Percentiles rank a stretch among this genome's conserved stretches.
phyloP scores from a whole-genome alignment of 1,140 invertebrate genomes.

The Apis dorsata region DNA sequence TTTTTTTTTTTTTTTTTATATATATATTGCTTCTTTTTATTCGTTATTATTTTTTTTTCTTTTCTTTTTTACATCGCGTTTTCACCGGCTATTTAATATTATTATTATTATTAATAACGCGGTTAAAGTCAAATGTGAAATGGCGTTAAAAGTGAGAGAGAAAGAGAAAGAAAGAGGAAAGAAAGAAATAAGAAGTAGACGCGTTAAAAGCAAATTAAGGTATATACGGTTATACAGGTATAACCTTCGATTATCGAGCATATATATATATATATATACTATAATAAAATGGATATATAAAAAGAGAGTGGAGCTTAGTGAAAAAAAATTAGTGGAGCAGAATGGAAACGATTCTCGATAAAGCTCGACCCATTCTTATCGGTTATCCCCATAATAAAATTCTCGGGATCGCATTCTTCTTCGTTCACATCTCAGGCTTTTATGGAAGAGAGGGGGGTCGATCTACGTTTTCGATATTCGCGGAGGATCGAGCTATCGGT shows the following conservation, averaged over 20 bases:
- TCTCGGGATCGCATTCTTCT: not conserved
- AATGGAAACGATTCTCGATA: conserved; percentile 50
- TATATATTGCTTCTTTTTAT: conserved; percentile 1
- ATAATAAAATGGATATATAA: not conserved
- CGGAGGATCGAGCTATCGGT: conserved; percentile 2
- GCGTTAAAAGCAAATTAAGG: conserved; percentile 27
- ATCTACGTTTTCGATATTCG: not conserved
- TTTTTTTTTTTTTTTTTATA: conserved; percentile 41
- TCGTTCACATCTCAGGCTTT: not conserved
- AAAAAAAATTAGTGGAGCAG: conserved; percentile 42
- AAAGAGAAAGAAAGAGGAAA: not conserved
- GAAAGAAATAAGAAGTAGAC: not conserved
- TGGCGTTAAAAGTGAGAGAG: conserved; percentile 13
- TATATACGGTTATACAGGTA: conserved; percentile 3
- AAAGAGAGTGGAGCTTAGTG: conserved; percentile 22
- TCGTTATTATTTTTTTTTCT: conserved; percentile 31
- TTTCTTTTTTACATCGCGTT: conserved; percentile 36
- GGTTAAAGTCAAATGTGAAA: conserved; percentile 13
- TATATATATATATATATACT: too few relatives aligned
- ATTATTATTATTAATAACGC: not conserved
- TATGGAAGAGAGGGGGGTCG: not conserved
- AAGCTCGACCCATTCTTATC: conserved; percentile 44
- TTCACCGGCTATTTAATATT: not conserved
- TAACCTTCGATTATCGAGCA: not conserved
- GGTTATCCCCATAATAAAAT: conserved; percentile 28